Base-by-base conservation (phyloP, 1,140 invertebrate species). In the Aphelinus certus region DNA sequence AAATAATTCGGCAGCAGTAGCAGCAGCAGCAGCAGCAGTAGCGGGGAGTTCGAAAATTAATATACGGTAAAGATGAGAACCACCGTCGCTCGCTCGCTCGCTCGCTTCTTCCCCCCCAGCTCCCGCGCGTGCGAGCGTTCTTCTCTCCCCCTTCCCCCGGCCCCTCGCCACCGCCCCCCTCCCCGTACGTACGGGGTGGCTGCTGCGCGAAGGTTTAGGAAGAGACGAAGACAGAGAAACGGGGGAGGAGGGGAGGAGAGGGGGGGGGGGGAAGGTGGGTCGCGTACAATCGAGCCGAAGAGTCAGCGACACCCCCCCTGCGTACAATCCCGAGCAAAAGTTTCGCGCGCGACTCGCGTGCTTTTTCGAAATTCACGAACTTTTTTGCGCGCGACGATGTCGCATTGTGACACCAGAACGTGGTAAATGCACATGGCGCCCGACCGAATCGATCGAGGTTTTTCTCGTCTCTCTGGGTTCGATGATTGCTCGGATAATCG, bases 281-380 rank as follows among this genome's bases (percentile, higher is more conserved):
- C 84, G 82, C 83, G 86, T 88, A 88, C 84, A 87, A 83, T 81
- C 83, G 65, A 74, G 69, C 73, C 75, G 85, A 87, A 88, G 88
- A 88, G 78, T 82, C 70, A 56, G 55, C 77, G 80, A 82, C 81
- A 84, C 78, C 80, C 82, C 78, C 68, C 77, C 73, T 76, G 45
- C 4, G 81, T 84, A 85, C 71, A 83, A 79, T 78, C 75, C 76
- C 60, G 69, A 74, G 75, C 67, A 81, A 83, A 81, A 85, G 3
- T 79, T 80, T 56, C 9, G 26, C 26, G 26, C 26, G 26, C 26
- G 26, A 26, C n/a, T 9, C 2, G 1, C 43, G 10, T 2, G 7
- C 46, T 56, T 71, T 77, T 69, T 51, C 56, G 45, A 26, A 26
- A 26, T 26, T 26, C 26, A 26, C 26, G 26, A 26, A 26, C 26